These are phyloP conservation scores for Ciconia stormi DNA, from an alignment of 2,113 vertebrate genomes.

Conservation along the genomic window DNA sequence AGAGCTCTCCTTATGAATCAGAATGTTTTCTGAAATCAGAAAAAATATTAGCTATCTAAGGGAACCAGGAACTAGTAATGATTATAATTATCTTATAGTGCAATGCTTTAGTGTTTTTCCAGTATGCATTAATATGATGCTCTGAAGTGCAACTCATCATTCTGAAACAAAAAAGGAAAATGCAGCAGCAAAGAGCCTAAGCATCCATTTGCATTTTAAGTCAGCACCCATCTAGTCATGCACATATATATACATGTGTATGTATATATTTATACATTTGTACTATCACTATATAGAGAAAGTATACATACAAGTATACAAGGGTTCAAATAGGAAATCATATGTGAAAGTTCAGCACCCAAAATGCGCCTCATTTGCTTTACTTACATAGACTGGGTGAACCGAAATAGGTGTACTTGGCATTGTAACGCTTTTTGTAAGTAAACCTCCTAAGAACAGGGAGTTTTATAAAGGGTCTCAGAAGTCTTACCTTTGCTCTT, in stretches of 20 bases:
- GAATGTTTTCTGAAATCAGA: slow-evolving; percentile 11
- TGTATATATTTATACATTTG: not conserved
- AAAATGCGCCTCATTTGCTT: not conserved
- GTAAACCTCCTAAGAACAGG: not conserved
- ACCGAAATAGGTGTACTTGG: not conserved
- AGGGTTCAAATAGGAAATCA: not conserved
- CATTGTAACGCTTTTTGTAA: not conserved
- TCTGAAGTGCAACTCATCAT: not conserved
- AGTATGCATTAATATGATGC: not conserved
- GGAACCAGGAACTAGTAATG: not conserved
- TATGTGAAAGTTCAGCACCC: not conserved
- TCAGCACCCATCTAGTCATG: not conserved
- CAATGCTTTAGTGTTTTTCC: not conserved
- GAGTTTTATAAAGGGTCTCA: not conserved
- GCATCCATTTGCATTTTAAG: not conserved
- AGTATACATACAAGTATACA: not conserved
- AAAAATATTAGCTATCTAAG: not conserved
- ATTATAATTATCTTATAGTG: not conserved
- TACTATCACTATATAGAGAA: not conserved
- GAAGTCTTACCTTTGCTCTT: not conserved
- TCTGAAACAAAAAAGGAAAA: not conserved
- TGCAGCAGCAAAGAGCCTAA: not conserved
- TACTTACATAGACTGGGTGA: not conserved
- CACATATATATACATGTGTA: not conserved
- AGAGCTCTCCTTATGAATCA: not conserved